Evolutionary conservation across 2,888 invertebrate species (phyloP).

Genomic region (Noctua janthina): DNA sequence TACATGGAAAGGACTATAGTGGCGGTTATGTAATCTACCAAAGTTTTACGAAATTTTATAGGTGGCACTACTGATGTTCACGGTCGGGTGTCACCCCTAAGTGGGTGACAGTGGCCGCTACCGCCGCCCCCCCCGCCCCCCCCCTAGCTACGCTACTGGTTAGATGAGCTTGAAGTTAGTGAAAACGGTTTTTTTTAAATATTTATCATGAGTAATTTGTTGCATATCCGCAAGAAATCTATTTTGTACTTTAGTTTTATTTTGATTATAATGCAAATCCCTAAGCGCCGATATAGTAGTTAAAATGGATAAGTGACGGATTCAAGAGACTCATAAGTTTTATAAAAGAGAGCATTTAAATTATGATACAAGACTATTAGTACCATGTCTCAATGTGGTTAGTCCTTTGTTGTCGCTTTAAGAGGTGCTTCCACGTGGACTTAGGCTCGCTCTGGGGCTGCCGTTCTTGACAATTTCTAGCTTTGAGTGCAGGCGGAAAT

Average conservation of each 20-base stretch:
- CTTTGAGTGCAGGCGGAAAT: constrained; percentile 96
- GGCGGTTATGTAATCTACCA: too few relatives aligned
- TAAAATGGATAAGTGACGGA: neutral
- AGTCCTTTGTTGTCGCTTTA: constrained; percentile 11
- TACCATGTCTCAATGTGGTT: constrained; percentile 1
- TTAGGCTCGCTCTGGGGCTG: constrained; percentile 22
- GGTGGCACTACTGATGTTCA: too few relatives aligned
- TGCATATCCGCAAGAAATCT: neutral
- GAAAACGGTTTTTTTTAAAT: neutral
- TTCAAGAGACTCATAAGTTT: constrained; percentile 6
- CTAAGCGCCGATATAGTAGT: neutral
- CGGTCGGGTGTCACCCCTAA: too few relatives aligned
- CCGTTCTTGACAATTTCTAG: constrained; percentile 79
- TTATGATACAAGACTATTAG: constrained; percentile 2
- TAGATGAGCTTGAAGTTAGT: neutral
- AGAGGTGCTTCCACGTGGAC: constrained; percentile 11
- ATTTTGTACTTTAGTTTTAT: neutral
- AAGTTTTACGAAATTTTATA: too few relatives aligned
- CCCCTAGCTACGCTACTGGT: too few relatives aligned
- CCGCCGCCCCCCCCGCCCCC: too few relatives aligned
- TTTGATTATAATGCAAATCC: constrained; percentile 4
- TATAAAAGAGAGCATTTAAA: constrained; percentile 26
- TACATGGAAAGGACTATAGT: too few relatives aligned
- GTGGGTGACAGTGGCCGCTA: too few relatives aligned
- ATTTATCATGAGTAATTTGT: neutral